These are phyloP conservation scores for Pyrochroa serraticornis DNA, from an alignment of 2,888 invertebrate genomes.

Conservation along the genomic window DNA sequence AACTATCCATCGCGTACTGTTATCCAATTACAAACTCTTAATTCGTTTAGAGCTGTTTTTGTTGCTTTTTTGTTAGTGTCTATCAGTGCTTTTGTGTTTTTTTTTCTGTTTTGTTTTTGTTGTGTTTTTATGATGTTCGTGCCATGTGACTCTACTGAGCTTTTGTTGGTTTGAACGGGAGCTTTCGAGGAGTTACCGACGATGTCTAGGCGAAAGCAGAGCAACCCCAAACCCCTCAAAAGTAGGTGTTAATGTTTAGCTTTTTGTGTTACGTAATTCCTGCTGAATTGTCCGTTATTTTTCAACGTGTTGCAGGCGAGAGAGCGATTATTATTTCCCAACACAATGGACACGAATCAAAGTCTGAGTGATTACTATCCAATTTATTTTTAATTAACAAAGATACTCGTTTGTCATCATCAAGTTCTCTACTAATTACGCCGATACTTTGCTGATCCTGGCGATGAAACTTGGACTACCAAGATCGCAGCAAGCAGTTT, in stretches of 20 bases:
- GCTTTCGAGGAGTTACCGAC: constrained; percentile 66
- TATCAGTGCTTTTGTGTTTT: constrained; percentile 39
- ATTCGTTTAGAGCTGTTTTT: constrained; percentile 34
- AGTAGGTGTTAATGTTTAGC: constrained; percentile 67
- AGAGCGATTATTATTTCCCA: constrained; percentile 17
- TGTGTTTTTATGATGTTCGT: constrained; percentile 31
- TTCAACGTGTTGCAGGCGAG: constrained; percentile 4
- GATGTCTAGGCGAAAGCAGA: constrained; percentile 95
- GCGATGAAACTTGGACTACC: too few species aligned
- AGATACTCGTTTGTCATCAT: background rate
- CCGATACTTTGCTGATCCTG: too few species aligned
- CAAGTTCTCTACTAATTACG: too few species aligned
- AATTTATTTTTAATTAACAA: constrained; percentile 21
- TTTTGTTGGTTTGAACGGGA: constrained; percentile 30
- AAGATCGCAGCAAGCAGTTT: too few species aligned
- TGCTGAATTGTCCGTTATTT: constrained; percentile 14
- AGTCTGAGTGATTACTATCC: constrained; percentile 17
- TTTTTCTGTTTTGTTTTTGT: constrained; percentile 34
- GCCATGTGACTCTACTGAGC: constrained; percentile 42
- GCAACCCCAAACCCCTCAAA: constrained; percentile 95
- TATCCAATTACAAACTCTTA: constrained; percentile 22
- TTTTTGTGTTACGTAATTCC: constrained; percentile 18
- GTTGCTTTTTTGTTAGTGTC: constrained; percentile 39
- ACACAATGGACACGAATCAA: constrained; percentile 8
- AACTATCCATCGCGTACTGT: constrained; percentile 12